A percentile compares a stretch with the other conserved stretches of the same genome.
phyloP scores from a whole-genome alignment of 1,140 invertebrate genomes.

The Mercenaria mercenaria region DNA sequence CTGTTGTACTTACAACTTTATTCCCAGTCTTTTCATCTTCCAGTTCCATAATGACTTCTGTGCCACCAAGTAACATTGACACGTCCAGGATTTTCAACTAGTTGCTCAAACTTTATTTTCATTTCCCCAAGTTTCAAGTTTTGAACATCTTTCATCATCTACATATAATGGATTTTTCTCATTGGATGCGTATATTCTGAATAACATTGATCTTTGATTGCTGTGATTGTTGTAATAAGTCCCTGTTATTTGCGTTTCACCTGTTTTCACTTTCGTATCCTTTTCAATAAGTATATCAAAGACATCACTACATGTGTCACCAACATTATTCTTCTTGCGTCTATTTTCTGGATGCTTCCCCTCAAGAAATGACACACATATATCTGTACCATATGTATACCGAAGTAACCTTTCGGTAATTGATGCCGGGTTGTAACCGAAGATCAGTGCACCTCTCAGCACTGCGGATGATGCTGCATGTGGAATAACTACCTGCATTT shows the following conservation, averaged over 20 bases:
- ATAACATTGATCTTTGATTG: background rate
- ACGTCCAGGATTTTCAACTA: background rate
- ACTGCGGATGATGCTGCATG: background rate
- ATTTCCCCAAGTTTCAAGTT: background rate
- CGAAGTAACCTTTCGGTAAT: background rate
- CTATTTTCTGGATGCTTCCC: background rate
- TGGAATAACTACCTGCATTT: background rate
- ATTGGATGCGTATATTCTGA: background rate
- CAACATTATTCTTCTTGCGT: background rate
- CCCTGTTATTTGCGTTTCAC: background rate
- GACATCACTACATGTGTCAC: background rate
- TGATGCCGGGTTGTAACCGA: background rate
- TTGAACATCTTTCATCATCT: background rate
- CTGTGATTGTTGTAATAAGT: background rate
- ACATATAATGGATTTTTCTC: background rate
- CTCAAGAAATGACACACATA: background rate
- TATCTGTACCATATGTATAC: background rate
- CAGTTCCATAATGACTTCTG: background rate
- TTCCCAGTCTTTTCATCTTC: background rate
- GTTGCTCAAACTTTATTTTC: background rate
- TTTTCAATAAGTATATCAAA: background rate
- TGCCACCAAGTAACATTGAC: background rate
- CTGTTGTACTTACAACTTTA: too few species aligned
- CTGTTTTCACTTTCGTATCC: background rate
- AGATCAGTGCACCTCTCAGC: conserved; percentile 17